phyloP scores from a whole-genome alignment of 1,140 invertebrate species.

The Mizuhopecten yessoensis region DNA sequence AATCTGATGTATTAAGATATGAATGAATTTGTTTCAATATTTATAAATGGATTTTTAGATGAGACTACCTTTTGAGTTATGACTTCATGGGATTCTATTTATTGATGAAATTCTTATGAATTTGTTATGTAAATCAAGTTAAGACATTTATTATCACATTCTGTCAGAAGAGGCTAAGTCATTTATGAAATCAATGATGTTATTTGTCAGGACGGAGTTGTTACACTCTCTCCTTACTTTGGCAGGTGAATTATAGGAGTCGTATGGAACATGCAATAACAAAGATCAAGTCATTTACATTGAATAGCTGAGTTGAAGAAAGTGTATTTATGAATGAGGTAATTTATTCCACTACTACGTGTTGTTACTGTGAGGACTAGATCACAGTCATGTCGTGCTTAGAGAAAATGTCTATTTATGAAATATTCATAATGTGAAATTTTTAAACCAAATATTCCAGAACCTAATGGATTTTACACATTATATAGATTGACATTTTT shows the following conservation, averaged over 20 bases:
- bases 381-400: background rate
- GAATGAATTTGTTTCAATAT: background rate
- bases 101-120: too few species aligned
- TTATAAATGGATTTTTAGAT: conserved; percentile 6
- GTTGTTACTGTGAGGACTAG: background rate
- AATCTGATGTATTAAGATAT: background rate
- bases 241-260: too few species aligned
- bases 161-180: too few species aligned
- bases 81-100: too few species aligned
- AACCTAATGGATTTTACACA: background rate
- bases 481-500: conserved; percentile 21
- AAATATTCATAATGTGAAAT: conserved; percentile 21
- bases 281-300: background rate
- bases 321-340: background rate
- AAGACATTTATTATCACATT: too few species aligned
- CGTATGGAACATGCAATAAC: too few species aligned
- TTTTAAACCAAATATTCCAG: conserved; percentile 35
- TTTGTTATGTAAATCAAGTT: too few species aligned
- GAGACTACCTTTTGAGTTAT: background rate
- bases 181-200: too few species aligned
- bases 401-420: background rate
- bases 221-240: too few species aligned
- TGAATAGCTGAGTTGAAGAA: background rate
- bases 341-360: background rate
- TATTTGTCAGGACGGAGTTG: too few species aligned